phyloP scores from a whole-genome alignment of 2,797 vertebrate genomes.

The Trematomus bernacchii region DNA sequence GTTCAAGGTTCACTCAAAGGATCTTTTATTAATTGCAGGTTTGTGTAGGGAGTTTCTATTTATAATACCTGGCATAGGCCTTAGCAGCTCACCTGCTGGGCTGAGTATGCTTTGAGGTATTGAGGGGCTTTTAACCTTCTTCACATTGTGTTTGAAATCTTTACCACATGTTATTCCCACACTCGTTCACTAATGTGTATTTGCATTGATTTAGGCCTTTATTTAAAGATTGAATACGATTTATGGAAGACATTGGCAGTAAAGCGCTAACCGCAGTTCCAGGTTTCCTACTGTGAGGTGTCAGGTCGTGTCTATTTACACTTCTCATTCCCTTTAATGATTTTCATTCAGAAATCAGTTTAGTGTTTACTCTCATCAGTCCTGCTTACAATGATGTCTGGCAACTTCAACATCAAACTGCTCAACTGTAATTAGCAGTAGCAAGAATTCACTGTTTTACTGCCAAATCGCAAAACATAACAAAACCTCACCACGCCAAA shows the following conservation, averaged over 20 bases:
- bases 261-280: constrained; percentile 62
- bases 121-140: constrained; percentile 72
- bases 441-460: constrained; percentile 51
- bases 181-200: constrained; percentile 72
- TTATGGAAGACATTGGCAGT: constrained; percentile 63
- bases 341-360: constrained; percentile 76
- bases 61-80: constrained; percentile 56
- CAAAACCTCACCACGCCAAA: constrained; percentile 38
- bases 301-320: constrained; percentile 74
- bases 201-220: constrained; percentile 74
- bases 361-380: constrained; percentile 66
- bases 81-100: constrained; percentile 64
- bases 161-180: constrained; percentile 67
- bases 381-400: constrained; percentile 58
- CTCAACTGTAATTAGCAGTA: constrained; percentile 70
- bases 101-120: constrained; percentile 62
- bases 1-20: constrained; percentile 69
- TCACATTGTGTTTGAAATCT: constrained; percentile 73
- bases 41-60: constrained; percentile 76
- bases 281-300: constrained; percentile 59
- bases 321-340: constrained; percentile 68
- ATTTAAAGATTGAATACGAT: constrained; percentile 74
- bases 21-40: constrained; percentile 78
- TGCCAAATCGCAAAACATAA: constrained; percentile 57
- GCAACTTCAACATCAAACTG: constrained; percentile 60